Base-by-base conservation (phyloP, 1,140 invertebrate genomes). In the Lordiphosa clarofinis region DNA sequence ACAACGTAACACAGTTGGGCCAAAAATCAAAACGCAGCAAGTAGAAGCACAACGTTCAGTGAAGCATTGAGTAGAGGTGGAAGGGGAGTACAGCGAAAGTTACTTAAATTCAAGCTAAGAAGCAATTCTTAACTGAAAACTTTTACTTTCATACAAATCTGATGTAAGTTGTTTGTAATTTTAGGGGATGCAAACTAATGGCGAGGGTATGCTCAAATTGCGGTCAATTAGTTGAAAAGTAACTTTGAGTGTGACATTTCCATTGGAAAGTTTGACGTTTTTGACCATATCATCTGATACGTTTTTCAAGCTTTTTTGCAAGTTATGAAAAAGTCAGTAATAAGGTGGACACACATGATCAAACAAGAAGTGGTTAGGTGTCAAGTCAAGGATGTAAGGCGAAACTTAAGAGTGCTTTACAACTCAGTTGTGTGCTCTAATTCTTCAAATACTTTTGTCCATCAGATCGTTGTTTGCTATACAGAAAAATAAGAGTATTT, bases 101-200 rank as follows among this genome's bases (percentile, higher is more conserved):
- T 56, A 57, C 57, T 84, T 60, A 63, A 84, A 82, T 71, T 84
- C 73, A 56, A 59, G 65, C 70, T 73, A 84, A 73, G 63, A 76
- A 54, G 56, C 53, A n/a, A n/a, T n/a, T n/a, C n/a, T n/a, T n/a
- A n/a, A n/a, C n/a, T n/a, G n/a, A n/a, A 55, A 81, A 81, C 56
- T 76, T 81, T 69, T 62, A 53, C 67, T 61, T 62, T 61, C 57
- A 62, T 44, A 56, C 49, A 67, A 71, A 67, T 67, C 63, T 55
- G 57, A 71, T 60, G 55, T 46, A 58, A 54, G 39, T 55, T 55
- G 38, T 39, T 28, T 39, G 53, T 36, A 52, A 56, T 56, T 52
- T 24, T 53, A 31, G 28, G n/a, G 43, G 43, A 31, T 21, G 43
- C 8, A 19, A 10, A 13, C 11, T 4, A 46, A 46, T 7, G 24